phyloP scores from a whole-genome alignment of 1,140 invertebrate genomes.

The Thalassaphorura encarpata region DNA sequence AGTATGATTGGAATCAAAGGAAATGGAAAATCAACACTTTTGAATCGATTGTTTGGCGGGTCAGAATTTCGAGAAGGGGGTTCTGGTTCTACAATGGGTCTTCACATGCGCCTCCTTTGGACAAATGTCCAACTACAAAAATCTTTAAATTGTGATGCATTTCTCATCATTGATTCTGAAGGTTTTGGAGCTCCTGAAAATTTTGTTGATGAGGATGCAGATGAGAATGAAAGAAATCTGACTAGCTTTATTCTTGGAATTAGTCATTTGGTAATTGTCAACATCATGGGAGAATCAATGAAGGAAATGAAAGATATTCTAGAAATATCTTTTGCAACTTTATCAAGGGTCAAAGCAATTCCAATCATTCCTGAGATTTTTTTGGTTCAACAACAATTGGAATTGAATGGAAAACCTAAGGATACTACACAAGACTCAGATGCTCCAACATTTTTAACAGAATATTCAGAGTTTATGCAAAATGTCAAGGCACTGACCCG shows the following conservation, averaged over 20 bases:
- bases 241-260: constrained; percentile 15
- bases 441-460: too few species aligned
- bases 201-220: not conserved
- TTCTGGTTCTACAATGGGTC: constrained; percentile 12
- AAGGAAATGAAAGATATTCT: constrained; percentile 10
- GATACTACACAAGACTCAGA: too few species aligned
- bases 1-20: constrained; percentile 19
- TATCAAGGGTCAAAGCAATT: constrained; percentile 2
- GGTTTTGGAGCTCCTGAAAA: constrained; percentile 15
- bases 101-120: constrained; percentile 14
- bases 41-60: constrained; percentile 20
- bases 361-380: constrained; percentile 15
- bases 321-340: constrained; percentile 7
- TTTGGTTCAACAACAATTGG: constrained; percentile 13
- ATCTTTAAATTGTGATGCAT: constrained; percentile 3
- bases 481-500: too few species aligned
- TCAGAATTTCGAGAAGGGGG: constrained; percentile 15
- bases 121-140: not conserved
- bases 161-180: constrained; percentile 20
- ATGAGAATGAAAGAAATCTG: constrained; percentile 11
- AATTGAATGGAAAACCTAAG: constrained; percentile 1
- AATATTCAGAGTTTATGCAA: too few species aligned
- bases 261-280: constrained; percentile 15
- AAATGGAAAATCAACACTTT: constrained; percentile 17
- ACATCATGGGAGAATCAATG: constrained; percentile 9